A percentile compares a stretch with the other conserved stretches of the same genome.
These are phyloP conservation scores for Psococerastis gibbosa DNA, from an alignment of 2,888 invertebrate species.

Conservation along the genomic window DNA sequence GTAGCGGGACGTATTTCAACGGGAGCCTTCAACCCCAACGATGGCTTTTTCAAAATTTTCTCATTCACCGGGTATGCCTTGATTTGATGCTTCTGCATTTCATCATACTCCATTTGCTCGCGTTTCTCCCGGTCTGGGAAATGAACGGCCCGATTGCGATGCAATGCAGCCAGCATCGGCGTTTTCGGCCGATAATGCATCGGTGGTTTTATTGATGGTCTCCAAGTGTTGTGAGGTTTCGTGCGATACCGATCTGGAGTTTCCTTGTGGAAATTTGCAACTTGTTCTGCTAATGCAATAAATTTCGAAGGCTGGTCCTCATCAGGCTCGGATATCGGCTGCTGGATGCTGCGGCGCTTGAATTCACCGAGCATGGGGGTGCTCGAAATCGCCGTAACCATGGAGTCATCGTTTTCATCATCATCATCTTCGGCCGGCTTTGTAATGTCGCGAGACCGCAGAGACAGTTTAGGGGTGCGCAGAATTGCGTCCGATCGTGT, in stretches of 20 bases:
- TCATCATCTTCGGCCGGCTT: not conserved
- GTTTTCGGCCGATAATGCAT: not conserved
- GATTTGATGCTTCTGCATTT: constrained; percentile 29
- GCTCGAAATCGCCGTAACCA: not conserved
- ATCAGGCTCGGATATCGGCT: not conserved
- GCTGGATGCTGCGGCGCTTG: not conserved
- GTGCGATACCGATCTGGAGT: constrained; percentile 6
- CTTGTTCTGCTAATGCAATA: constrained; percentile 2
- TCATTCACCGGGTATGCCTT: constrained; percentile 45
- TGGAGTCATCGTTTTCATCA: not conserved
- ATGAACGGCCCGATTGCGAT: not conserved
- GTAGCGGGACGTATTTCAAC: constrained; percentile 36
- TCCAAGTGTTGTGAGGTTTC: not conserved
- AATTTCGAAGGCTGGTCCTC: too few relatives aligned
- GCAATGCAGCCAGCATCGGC: not conserved
- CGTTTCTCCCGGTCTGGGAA: constrained; percentile 2
- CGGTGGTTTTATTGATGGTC: not conserved
- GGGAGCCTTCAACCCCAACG: constrained; percentile 28
- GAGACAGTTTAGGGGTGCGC: not conserved
- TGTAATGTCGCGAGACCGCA: not conserved
- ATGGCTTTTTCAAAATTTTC: constrained; percentile 34
- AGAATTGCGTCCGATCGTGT: not conserved
- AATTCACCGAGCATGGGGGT: not conserved
- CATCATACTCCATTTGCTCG: not conserved
- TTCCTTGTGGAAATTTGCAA: constrained; percentile 5